Evolutionary conservation across 2,888 invertebrate genomes (phyloP).

Genomic region (Polylopha cassiicola): DNA sequence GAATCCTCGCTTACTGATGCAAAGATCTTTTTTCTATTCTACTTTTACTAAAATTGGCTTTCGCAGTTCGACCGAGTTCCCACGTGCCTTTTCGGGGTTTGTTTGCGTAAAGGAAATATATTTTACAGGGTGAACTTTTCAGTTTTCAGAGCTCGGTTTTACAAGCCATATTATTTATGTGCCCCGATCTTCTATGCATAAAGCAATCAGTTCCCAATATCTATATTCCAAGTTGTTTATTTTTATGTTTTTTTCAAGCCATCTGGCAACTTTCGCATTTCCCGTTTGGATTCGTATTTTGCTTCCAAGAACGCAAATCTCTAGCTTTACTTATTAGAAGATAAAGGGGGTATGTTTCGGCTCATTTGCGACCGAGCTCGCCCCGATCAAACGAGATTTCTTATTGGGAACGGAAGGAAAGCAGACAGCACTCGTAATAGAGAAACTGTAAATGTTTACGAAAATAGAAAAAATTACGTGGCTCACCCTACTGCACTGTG

Average conservation of each 20-base stretch:
- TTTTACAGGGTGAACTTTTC: constrained; percentile 40
- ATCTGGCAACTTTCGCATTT: constrained; percentile 56
- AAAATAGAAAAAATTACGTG: too few relatives aligned
- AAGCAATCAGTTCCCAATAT: constrained; percentile 56
- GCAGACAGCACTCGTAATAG: constrained; percentile 45
- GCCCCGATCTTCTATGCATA: constrained; percentile 46
- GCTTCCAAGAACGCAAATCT: constrained; percentile 52
- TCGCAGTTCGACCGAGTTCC: constrained; percentile 25
- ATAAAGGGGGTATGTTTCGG: constrained; percentile 71
- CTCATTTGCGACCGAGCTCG: constrained; percentile 64
- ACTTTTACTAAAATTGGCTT: constrained; percentile 45
- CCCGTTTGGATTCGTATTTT: constrained; percentile 49
- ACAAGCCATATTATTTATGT: constrained; percentile 51
- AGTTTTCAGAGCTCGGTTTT: constrained; percentile 43
- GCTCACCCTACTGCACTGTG: constrained; percentile 38
- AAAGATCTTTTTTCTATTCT: constrained; percentile 46
- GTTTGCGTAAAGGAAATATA: constrained; percentile 38
- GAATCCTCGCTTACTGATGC: constrained; percentile 55
- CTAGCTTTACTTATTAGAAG: constrained; percentile 68
- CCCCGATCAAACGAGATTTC: constrained; percentile 66
- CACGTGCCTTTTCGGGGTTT: constrained; percentile 32
- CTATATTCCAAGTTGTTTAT: constrained; percentile 61
- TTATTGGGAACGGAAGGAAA: constrained; percentile 57
- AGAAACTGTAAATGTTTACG: too few relatives aligned
- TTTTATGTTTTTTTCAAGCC: constrained; percentile 66